phyloP scores from a whole-genome alignment of 2,797 vertebrate genomes.

The Enteromius trimaculatus region DNA sequence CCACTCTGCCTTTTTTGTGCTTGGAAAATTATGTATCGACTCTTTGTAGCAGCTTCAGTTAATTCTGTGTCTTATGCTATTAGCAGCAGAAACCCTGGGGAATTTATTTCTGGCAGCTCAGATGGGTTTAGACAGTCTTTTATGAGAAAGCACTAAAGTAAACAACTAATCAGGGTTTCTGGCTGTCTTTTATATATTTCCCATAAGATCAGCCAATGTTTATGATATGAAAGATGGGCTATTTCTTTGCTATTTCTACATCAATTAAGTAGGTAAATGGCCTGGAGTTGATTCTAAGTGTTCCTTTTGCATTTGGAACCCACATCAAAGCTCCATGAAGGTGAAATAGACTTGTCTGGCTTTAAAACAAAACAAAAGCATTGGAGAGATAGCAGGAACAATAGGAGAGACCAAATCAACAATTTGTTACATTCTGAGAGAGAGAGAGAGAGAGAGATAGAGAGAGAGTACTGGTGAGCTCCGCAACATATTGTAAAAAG shows the following conservation, averaged over 20 bases:
- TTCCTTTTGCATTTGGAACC: no score
- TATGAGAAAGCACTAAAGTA: not conserved
- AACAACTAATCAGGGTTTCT: not conserved
- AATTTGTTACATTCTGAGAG: no score
- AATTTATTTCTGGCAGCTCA: not conserved
- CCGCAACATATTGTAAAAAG: no score
- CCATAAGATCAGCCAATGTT: not conserved
- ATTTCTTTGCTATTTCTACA: not conserved
- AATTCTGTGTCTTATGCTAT: not conserved
- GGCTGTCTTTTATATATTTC: not conserved
- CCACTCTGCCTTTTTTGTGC: not conserved
- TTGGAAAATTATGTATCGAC: slow-evolving; percentile 4
- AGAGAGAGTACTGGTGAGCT: no score
- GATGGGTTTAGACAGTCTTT: not conserved
- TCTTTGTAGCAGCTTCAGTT: not conserved
- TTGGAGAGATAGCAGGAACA: no score
- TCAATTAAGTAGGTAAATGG: not conserved
- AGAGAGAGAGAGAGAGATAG: no score
- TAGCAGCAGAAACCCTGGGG: slow-evolving; percentile 18
- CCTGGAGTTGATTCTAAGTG: not conserved
- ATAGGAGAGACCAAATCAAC: no score
- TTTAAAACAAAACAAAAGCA: no score
- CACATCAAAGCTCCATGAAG: no score
- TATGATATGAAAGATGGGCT: not conserved
- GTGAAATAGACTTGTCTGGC: no score